Evolutionary conservation across 2,113 vertebrate species (phyloP).

Genomic region (Eubucco bourcierii): DNA sequence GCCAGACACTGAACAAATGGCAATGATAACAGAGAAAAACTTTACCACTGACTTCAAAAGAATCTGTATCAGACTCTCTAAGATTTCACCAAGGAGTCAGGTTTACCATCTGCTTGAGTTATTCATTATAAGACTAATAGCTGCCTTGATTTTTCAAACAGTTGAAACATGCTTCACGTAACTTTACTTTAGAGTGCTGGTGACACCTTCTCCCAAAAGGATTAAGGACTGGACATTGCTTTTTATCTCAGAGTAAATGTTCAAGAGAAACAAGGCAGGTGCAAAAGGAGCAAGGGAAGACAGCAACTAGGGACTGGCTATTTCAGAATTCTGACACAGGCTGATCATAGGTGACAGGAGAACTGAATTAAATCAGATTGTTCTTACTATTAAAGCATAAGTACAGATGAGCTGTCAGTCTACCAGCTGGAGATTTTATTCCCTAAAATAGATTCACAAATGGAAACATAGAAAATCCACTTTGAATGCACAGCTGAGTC

Average conservation of each 20-base stretch:
- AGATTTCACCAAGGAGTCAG: not conserved
- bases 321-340: not conserved
- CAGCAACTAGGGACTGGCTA: not conserved
- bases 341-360: not conserved
- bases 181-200: not conserved
- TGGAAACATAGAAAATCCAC: not conserved
- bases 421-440: not conserved
- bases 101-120: not conserved
- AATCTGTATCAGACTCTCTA: not conserved
- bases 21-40: not conserved
- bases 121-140: not conserved
- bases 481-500: not conserved
- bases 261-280: not conserved
- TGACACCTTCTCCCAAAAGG: not conserved
- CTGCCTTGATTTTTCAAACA: not conserved
- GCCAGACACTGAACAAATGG: too few relatives aligned
- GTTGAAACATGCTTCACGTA: not conserved
- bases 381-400: not conserved
- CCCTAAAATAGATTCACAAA: constrained; percentile 15
- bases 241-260: not conserved
- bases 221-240: not conserved
- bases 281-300: not conserved
- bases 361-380: not conserved
- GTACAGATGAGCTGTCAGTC: not conserved
- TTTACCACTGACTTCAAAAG: not conserved